Evolutionary conservation across 2,797 vertebrate genomes (phyloP), one percentile per base, ranked within the genome.

Genomic region (Urosaurus nigricauda): DNA sequence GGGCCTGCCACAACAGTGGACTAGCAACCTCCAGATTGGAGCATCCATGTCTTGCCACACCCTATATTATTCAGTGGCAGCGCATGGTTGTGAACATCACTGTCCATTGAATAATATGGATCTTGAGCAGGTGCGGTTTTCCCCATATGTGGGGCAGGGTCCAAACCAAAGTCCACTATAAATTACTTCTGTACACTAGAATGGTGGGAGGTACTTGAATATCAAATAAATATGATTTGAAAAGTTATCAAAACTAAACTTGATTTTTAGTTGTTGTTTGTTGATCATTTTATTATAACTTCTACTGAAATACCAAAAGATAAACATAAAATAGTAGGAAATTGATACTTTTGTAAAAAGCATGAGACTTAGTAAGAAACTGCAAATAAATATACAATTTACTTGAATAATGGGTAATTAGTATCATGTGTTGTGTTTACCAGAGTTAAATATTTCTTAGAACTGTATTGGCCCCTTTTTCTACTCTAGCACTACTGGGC

Each of bases 401-500:
- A 35, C 43, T 65, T 77, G 17, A 53, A 86, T 56, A 86, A 89
- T 43, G 75, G 17, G 35, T 17, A 26, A 32, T 14, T 43, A 63
- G 4, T 73, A 32, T 21, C 63, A 81, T 81, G 24, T 68, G 35
- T 51, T 79, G 37, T 78, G 53, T n/a, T 80, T 80, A 74, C n/a
- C 47, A 32, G 7, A 85, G 35, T 9, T 80, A 85, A 85, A 75
- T 85, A 73, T 51, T 65, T 47, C 37, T 80, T 56, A 40, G 35
- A 82, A 68, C 29, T 82, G 19, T 16, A 77, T 82, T 35, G 35
- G 35, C 1, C 70, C 88, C 35, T 13, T 4, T 94, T 65, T 93
- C 40, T 85, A 1, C 65, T 68, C 0, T 95, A 99, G 99, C 96
- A 98, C 98, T 12, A 98, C 98, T 29, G 98, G 98, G 93, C 97